phyloP scores from a whole-genome alignment of 1,140 invertebrate species.

The Nephotettix cincticeps region DNA sequence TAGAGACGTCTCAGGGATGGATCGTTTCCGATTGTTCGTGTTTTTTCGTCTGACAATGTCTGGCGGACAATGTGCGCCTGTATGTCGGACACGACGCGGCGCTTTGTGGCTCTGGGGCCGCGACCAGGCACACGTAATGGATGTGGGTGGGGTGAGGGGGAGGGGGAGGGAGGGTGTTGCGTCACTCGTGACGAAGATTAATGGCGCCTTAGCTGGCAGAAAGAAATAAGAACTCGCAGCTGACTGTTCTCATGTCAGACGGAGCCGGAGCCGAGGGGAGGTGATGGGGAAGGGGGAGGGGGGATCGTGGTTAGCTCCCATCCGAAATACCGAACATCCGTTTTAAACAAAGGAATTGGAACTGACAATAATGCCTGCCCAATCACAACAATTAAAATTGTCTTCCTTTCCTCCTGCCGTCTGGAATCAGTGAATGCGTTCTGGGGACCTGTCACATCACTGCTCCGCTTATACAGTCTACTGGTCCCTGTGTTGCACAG shows the following conservation, averaged over 20 bases:
- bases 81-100: background rate
- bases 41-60: background rate
- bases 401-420: background rate
- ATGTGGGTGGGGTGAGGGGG: background rate
- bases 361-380: background rate
- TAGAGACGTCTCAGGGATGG: background rate
- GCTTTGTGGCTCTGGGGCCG: background rate
- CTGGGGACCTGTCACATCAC: too few relatives aligned
- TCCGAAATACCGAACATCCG: background rate
- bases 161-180: constrained; percentile 12
- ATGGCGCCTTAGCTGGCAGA: constrained; percentile 34
- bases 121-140: background rate
- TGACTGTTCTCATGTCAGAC: constrained; percentile 22
- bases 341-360: background rate
- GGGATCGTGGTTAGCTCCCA: background rate
- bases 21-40: background rate
- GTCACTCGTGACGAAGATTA: constrained; percentile 39
- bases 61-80: too few relatives aligned
- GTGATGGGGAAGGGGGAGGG: background rate
- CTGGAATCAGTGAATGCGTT: too few relatives aligned
- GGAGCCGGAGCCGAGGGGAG: background rate
- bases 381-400: background rate
- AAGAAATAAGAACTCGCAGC: constrained; percentile 27
- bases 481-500: too few relatives aligned
- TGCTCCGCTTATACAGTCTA: too few relatives aligned